Conservation (phyloP, 1,140 invertebrate genomes). For the Formica exsecta region DNA sequence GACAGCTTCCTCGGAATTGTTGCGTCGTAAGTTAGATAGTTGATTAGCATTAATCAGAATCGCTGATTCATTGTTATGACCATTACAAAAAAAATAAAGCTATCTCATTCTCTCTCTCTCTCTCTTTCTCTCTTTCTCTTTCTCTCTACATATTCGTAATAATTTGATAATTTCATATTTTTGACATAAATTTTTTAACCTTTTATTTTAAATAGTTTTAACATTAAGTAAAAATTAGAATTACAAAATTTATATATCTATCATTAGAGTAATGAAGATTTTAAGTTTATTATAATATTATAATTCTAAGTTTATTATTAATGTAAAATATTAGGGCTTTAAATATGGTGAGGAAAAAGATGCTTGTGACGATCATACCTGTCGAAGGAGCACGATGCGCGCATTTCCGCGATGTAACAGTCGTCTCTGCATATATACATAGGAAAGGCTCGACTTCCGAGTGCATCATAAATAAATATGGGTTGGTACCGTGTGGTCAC, state of each 20-base stretch:
- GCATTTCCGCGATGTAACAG: conserved; percentile 40
- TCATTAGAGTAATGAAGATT: neutral
- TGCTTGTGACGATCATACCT: conserved; percentile 23
- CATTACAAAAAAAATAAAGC: neutral
- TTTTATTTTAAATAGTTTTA: neutral
- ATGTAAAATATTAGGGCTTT: neutral
- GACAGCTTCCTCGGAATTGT: no score
- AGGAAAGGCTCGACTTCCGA: conserved; percentile 64
- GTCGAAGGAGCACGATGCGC: conserved; percentile 7
- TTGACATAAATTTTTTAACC: neutral
- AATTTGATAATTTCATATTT: neutral
- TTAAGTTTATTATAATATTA: neutral
- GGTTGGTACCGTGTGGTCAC: conserved; percentile 63
- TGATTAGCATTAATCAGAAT: neutral
- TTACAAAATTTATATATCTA: neutral
- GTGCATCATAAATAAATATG: conserved; percentile 67
- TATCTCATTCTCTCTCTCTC: neutral
- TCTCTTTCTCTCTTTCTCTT: neutral
- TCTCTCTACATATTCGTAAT: neutral
- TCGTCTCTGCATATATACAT: neutral
- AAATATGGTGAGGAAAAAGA: neutral
- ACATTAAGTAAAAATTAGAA: neutral
- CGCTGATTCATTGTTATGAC: neutral
- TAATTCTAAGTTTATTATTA: neutral
- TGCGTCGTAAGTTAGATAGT: neutral